Conservation (phyloP, 2,888 invertebrate species). For the Caenorhabditis drosophilae region DNA sequence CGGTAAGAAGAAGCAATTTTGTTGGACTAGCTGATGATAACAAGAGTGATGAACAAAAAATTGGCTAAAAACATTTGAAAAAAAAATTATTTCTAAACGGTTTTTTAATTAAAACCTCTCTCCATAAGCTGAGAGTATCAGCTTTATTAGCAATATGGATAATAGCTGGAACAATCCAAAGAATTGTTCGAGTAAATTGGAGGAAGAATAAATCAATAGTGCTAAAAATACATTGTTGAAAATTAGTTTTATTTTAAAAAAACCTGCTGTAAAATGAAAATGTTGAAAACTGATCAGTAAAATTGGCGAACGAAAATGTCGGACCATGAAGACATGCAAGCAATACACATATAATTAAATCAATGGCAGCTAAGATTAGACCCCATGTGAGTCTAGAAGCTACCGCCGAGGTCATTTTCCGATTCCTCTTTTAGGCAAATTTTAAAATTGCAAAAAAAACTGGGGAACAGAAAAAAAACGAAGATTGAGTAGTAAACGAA, state of each 20-base stretch:
- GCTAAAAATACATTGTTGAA: constrained; percentile 13
- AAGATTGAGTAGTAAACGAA: background rate
- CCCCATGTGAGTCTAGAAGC: constrained; percentile 43
- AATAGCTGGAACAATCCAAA: constrained; percentile 48
- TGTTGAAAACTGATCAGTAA: constrained; percentile 17
- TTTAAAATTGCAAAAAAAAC: constrained; percentile 1
- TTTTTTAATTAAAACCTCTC: too few species aligned
- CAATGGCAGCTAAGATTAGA: constrained; percentile 33
- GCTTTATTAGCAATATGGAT: constrained; percentile 34
- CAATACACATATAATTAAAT: constrained; percentile 42
- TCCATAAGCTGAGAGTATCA: constrained; percentile 27
- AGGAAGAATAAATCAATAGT: constrained; percentile 63
- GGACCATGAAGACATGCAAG: constrained; percentile 49
- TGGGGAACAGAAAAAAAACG: background rate
- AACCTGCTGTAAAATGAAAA: background rate
- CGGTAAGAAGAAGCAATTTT: constrained; percentile 52
- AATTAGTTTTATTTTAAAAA: constrained; percentile 1
- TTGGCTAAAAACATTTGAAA: too few species aligned
- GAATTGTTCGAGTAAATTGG: constrained; percentile 45
- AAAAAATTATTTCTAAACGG: too few species aligned
- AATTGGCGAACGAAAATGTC: constrained; percentile 43
- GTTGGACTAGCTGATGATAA: constrained; percentile 56
- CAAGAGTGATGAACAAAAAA: constrained; percentile 44
- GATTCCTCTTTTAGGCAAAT: too few species aligned
- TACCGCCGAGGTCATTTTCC: constrained; percentile 30